Conservation (phyloP, 23 tunicate genomes). For the Ciona savignyi region DNA sequence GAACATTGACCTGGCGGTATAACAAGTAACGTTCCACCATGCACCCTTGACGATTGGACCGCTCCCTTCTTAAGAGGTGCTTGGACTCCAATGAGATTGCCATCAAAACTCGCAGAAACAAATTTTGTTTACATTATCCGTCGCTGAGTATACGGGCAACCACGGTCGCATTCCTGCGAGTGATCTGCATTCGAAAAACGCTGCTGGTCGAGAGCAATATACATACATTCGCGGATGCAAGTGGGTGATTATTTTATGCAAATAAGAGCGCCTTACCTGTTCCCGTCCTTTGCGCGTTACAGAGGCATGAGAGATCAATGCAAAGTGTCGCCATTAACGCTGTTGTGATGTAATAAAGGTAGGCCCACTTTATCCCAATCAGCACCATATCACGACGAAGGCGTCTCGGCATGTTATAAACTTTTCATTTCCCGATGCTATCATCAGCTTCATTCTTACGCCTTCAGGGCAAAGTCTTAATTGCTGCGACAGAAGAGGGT, state of each 20-base stretch:
- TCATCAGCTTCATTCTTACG: slow-evolving; percentile 1
- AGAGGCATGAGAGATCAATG: not conserved
- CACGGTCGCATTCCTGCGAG: not conserved
- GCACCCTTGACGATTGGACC: not conserved
- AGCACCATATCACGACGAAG: slow-evolving; percentile 1
- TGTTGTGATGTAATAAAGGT: not conserved
- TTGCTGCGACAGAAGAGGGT: not conserved
- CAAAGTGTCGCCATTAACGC: not conserved
- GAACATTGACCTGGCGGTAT: too few species aligned
- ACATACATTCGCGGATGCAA: not conserved
- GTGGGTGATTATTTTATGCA: not conserved
- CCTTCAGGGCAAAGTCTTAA: not conserved
- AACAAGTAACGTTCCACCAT: too few species aligned
- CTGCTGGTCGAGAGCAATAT: too few species aligned
- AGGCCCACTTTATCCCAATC: slow-evolving; percentile 1
- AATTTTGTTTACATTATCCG: not conserved
- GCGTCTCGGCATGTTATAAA: not conserved
- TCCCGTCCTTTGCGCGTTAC: not conserved
- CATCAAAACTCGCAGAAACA: not conserved
- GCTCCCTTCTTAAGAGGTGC: not conserved
- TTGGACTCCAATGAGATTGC: not conserved
- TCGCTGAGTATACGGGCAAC: not conserved
- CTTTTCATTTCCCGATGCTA: not conserved
- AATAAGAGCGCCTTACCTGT: not conserved
- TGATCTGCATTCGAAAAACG: too few species aligned